Conservation (phyloP, 2,888 invertebrate species). For the Dryobota labecula region DNA sequence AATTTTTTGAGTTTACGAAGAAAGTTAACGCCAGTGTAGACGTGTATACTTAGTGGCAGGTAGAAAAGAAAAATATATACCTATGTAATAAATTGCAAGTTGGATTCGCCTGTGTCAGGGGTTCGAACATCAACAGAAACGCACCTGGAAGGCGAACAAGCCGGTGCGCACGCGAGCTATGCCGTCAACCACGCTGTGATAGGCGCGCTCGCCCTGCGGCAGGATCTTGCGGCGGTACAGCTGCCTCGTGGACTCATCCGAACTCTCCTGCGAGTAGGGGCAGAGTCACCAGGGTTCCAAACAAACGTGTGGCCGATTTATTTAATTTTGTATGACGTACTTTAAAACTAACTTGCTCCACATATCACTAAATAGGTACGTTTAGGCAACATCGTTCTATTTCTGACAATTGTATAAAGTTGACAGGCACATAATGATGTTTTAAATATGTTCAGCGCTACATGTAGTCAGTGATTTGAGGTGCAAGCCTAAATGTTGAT, state of each 20-base stretch:
- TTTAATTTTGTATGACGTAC: not conserved
- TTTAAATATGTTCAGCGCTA: no score
- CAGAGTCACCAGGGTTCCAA: not conserved
- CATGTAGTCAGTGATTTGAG: no score
- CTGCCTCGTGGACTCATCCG: constrained; percentile 86
- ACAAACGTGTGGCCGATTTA: not conserved
- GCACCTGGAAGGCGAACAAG: constrained; percentile 91
- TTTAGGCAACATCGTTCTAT: no score
- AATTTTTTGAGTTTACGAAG: not conserved
- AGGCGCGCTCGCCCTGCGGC: constrained; percentile 89
- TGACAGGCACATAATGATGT: no score
- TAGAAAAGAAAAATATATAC: no score
- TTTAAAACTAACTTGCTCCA: no score
- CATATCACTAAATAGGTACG: no score
- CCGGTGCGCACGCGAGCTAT: constrained; percentile 89
- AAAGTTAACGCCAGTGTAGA: not conserved
- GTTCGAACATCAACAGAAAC: not conserved
- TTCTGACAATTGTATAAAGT: no score
- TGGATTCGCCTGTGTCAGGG: not conserved
- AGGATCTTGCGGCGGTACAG: constrained; percentile 90
- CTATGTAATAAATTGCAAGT: no score
- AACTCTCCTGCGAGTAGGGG: constrained; percentile 85
- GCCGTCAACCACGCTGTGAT: constrained; percentile 88
- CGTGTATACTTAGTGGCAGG: not conserved
- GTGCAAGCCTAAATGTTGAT: no score